Conservation (phyloP, 2,797 vertebrate species). For the Macrochelys suwanniensis region DNA sequence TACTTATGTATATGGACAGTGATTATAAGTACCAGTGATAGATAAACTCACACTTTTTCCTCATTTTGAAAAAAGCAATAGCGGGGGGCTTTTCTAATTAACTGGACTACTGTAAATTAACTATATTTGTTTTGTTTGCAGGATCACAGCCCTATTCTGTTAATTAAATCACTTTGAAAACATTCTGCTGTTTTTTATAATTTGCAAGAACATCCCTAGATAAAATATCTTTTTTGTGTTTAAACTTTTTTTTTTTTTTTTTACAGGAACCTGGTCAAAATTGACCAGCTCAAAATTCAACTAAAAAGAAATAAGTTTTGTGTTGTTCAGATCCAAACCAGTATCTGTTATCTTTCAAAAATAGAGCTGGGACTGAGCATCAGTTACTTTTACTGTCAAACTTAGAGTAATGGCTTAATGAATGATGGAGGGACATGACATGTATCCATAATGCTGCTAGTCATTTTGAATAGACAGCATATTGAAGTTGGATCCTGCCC, state of each 20-base stretch:
- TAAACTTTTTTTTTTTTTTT: not conserved
- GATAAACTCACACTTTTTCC: not conserved
- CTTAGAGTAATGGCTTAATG: rapidly evolving
- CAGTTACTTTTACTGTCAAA: rapidly evolving
- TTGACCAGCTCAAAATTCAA: not conserved
- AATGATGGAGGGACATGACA: rapidly evolving
- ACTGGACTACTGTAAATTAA: not conserved
- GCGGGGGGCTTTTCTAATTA: constrained; percentile 1
- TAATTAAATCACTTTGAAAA: not conserved
- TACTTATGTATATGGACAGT: rapidly evolving
- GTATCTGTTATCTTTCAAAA: not conserved
- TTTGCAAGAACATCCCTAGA: not conserved
- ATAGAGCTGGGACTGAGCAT: not conserved
- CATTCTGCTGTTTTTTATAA: not conserved
- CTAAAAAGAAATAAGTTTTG: not conserved
- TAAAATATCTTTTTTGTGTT: not conserved
- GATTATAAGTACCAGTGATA: not conserved
- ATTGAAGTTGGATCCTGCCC: not conserved
- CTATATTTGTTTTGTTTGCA: constrained; percentile 1
- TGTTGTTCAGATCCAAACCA: not conserved
- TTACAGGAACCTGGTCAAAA: no score
- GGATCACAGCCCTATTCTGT: not conserved
- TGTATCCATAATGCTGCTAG: rapidly evolving
- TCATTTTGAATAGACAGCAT: not conserved
- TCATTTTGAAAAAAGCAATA: not conserved